Evolutionary conservation across 2,888 invertebrate species (phyloP).

Genomic region (Hartigia nigra): DNA sequence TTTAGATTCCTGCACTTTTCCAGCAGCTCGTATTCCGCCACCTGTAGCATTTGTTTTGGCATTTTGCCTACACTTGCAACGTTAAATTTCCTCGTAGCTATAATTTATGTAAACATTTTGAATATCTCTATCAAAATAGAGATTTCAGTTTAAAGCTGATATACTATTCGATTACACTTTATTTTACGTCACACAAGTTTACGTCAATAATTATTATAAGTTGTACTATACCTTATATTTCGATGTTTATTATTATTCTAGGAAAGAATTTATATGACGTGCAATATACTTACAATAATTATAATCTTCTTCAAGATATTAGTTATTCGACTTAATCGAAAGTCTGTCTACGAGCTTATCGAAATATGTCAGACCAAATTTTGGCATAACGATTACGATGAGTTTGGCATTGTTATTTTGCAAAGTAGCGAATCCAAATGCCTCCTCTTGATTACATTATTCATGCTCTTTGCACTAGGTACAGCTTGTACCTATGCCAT

Average conservation of each 20-base stretch:
- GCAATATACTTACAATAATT: neutral
- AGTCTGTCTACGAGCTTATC: neutral
- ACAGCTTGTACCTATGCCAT: slow-evolving; percentile 19
- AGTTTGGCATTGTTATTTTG: slow-evolving; percentile 8
- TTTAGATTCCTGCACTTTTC: too few relatives aligned
- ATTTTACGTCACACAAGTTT: too few relatives aligned
- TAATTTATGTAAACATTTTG: too few relatives aligned
- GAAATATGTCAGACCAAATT: slow-evolving; percentile 19
- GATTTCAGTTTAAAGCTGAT: neutral
- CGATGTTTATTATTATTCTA: neutral
- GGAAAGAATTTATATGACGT: neutral
- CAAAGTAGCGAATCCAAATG: neutral
- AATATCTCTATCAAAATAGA: too few relatives aligned
- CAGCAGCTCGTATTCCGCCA: too few relatives aligned
- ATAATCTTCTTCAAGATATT: neutral
- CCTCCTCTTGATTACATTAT: neutral
- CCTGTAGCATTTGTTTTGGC: neutral
- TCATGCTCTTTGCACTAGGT: too few relatives aligned
- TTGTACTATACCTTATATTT: too few relatives aligned
- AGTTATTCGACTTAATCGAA: neutral
- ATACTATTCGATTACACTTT: too few relatives aligned
- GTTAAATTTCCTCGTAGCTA: too few relatives aligned
- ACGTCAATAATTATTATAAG: too few relatives aligned
- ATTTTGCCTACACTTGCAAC: too few relatives aligned
- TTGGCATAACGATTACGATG: slow-evolving; percentile 27